Evolutionary conservation across 2,113 vertebrate genomes (phyloP), one percentile per base, ranked within the genome.

Genomic region (Apodemus sylvaticus): DNA sequence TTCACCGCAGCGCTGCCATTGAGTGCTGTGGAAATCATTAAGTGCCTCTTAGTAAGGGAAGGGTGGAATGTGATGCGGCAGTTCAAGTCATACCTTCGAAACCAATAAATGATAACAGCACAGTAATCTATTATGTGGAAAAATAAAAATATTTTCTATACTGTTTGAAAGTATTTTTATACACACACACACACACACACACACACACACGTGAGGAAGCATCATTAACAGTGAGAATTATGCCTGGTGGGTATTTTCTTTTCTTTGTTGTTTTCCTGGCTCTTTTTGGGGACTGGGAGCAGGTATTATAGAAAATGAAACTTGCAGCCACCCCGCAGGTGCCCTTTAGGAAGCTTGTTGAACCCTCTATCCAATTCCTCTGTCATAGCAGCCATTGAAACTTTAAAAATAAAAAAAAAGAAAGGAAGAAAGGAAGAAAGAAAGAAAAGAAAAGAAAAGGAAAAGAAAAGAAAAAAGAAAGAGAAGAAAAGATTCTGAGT

Each of bases 131-230:
- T 9, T 36, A 45, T 51, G 11, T 34, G 3, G 42, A 90, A 94
- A 93, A 93, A 83, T 48, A 79, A 60, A 93, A 94, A 39, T 79
- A 93, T 3, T 68, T 1, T 53, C 19, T 91, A 34, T 70, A 7
- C 1, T 74, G 31, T 90, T 78, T 78, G 14, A 11, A 86, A 89
- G 64, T 42, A 7, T 79, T 3, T 45, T 9, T 48, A 74, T 4
- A 42, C 48, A 55, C 26, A 64, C 3, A 51, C 3, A 58, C 48
- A 78, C 26, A 55, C 7, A 48, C 7, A 42, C 4, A 24, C 58
- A 60, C 81, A 83, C 55, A 62, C 79, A 60, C 79, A 82, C n/a
- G n/a, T 45, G 20, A 95, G 20, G 93, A 93, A 85, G n/a, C 88
- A 88, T 70, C 39, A 83, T 81, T 91, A 83, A n/a, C 19, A 53